Evolutionary conservation across 2,888 invertebrate genomes (phyloP), one percentile per base, ranked within the genome.

Genomic region (Coelinius sp.): DNA sequence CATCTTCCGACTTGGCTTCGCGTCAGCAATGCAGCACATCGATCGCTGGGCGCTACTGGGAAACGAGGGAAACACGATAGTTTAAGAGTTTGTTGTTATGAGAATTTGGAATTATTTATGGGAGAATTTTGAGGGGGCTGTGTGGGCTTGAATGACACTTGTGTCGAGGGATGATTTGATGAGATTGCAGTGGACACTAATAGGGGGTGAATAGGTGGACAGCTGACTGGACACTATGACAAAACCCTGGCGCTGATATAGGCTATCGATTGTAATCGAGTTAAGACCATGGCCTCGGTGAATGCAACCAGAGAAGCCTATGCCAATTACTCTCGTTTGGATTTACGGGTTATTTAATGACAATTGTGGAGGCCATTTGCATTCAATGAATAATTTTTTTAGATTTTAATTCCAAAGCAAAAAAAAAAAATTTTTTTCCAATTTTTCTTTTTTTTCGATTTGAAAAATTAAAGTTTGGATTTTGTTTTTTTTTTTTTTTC

Each of bases 11-110:
- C 68, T 44, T 52, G 59, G 74, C 71, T 75, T 76, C 74, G 76
- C 74, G 75, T 73, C 69, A 67, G 69, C 59, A 66, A 73, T 71
- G 71, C 74, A 73, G 73, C 71, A 75, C 75, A 76, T 76, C 76
- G 75, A 78, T 78, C 78, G 78, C 63, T 12, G 20, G 6, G 14
- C 46, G 41, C 35, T 27, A 35, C 25, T n/a, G 44, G 24, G 22
- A 49, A 62, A 62, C 7, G 25, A 24, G 41, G n/a, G n/a, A n/a
- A n/a, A 41, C n/a, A 25, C 24, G 14, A 31, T 59, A 59, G 35
- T 17, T 59, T 59, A 5, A 0, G 59, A 35, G 35, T 59, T 59
- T 31, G 14, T 52, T 20, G 24, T 59, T 17, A 49, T 49, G 46
- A 49, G 46, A 10, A 17, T 25, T 31, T 1, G 4, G 14, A 25